Evolutionary conservation across 1,140 invertebrate genomes (phyloP), one percentile per base, ranked within the genome.

Genomic region (Steinernema feltiae): DNA sequence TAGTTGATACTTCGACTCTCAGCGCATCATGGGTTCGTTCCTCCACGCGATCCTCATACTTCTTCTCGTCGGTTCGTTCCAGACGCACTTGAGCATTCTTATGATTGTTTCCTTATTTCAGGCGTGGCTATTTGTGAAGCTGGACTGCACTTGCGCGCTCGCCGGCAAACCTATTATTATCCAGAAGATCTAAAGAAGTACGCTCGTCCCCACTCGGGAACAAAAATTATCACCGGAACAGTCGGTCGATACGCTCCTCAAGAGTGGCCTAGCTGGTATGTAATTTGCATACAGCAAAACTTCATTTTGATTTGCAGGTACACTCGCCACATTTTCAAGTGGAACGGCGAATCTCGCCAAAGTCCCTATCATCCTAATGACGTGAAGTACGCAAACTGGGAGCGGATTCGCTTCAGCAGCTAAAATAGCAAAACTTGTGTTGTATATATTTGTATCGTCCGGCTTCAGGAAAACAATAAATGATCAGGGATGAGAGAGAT

Each of bases 321-420:
- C 73, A 82, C 80, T n/a, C 79, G 80, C 1, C 83, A 79, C 18
- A 81, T 82, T 41, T 83, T 82, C 31, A 83, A 76, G 78, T 82
- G 80, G 80, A 82, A 82, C 48, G 80, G 80, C 3, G 82, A 82
- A 69, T 82, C 82, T 7, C 82, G 80, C 29, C 46, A 84, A 46
- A 70, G 73, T 27, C 80, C 80, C 18, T 82, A 82, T 48, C 72
- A 80, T 74, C 80, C 80, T 0, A 82, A 84, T 32, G 80, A 82
- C 69, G 82, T 82, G 12, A 75, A 73, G 69, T 82, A 82, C 71
- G 32, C 71, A n/a, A 31, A 21, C n/a, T 82, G 79, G 71, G 70
- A 82, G 63, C 74, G 72, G 31, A 63, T 48, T 32, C 79, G 79
- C 32, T 73, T 84, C 24, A 63, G 53, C 24, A 63, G 53, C 53